A percentile compares a stretch with the other conserved stretches of the same genome.
Evolutionary conservation across 2,113 vertebrate genomes (phyloP).

Genomic region (Epinephelus cyanopodus): DNA sequence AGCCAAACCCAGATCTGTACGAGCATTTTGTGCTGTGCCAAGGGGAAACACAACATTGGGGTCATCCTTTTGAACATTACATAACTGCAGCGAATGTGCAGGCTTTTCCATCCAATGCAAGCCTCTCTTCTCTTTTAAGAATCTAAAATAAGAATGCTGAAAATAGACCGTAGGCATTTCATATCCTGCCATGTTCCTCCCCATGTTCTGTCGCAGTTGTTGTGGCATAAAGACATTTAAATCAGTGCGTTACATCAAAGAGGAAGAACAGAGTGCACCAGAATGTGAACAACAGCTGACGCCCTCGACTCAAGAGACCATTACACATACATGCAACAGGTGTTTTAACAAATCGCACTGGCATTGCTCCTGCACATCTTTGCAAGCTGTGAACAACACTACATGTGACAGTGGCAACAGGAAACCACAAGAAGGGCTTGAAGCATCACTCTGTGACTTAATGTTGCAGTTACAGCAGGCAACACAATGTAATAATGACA

Average conservation of each 20-base stretch:
- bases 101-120: not conserved
- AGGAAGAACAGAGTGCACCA: slow-evolving; percentile 18
- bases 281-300: slow-evolving; percentile 46
- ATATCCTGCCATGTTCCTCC: slow-evolving; percentile 11
- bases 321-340: not conserved
- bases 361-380: not conserved
- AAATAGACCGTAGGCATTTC: slow-evolving; percentile 51
- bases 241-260: not conserved
- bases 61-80: slow-evolving; percentile 29
- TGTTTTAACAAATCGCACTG: not conserved
- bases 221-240: slow-evolving; percentile 12
- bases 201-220: slow-evolving; percentile 14
- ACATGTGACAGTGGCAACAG: not conserved
- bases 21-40: slow-evolving; percentile 34
- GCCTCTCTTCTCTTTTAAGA: slow-evolving; percentile 20
- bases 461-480: not conserved
- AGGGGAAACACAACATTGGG: slow-evolving; percentile 16
- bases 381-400: not conserved
- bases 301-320: not conserved
- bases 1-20: slow-evolving; percentile 27
- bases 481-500: not conserved
- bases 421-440: not conserved
- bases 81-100: slow-evolving; percentile 37
- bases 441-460: not conserved
- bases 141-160: slow-evolving; percentile 29